Evolutionary conservation across 2,113 vertebrate species (phyloP), one percentile per base, ranked within the genome.

Genomic region (Phrynosoma blainvillii): DNA sequence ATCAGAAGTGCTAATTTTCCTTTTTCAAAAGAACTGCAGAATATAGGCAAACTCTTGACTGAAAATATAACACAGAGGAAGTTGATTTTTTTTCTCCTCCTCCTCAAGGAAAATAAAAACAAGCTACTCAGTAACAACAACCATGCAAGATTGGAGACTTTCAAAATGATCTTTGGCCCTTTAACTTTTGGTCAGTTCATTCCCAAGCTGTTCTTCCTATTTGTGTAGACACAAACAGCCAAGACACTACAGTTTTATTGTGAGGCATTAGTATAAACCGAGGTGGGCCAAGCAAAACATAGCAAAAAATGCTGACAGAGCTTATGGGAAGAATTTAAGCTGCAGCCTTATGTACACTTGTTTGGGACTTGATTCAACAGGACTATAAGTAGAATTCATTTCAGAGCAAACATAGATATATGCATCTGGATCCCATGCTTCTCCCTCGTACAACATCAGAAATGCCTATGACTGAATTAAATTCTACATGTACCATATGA

Each of bases 271-370:
- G 36, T 27, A 36, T 23, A 85, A 30, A 5, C 25, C 23, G 32
- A 30, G 27, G 84, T 85, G 54, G 73, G 56, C 84, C 84, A 76
- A 85, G 25, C 23, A 62, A 85, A 85, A 85, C 84, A 76, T 5
- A 21, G 84, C 4, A 40, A 42, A 32, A 59, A 76, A 62, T 65
- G 84, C 73, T 76, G 74, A 85, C 27, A 85, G 32, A 42, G n/a
- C 73, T 76, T 47, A 42, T 42, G 54, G 71, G 71, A 68, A 79
- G 75, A 68, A 68, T 54, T 68, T 78, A 79, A 47, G 62, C 42
- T 79, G 21, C 62, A 47, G 68, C 40, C 11, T 30, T n/a, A 78
- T n/a, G 21, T 20, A 47, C 12, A 52, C 5, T 76, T 77, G 14
- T 47, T 78, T 78, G 75, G 16, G 40, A 54, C 25, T 25, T 23